Evolutionary conservation across 2,797 vertebrate genomes (phyloP), one percentile per base, ranked within the genome.

Genomic region (Galago senegalensis): DNA sequence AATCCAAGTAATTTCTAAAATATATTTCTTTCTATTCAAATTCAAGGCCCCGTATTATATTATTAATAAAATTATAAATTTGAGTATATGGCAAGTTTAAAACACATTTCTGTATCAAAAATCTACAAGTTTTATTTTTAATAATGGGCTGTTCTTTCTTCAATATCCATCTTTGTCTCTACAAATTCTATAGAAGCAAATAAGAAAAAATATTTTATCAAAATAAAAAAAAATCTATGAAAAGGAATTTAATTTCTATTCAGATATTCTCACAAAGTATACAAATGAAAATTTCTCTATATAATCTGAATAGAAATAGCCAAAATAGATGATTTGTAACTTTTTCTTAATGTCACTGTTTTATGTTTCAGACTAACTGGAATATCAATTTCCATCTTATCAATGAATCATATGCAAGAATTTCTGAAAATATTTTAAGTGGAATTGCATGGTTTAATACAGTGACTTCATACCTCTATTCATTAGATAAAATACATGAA

Each of bases 51-150:
- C 16, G 21, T 29, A 9, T 61, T 90, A 23, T 73, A 61, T 21
- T 89, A 16, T 46, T 84, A 37, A 34, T 94, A 89, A 90, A 80
- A 70, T 84, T n/a, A 61, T 69, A 76, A 83, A 87, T 60, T 49
- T 82, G 6, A 95, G 5, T 29, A 34, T n/a, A 1, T 21, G 81
- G 25, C 82, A 25, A 61, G 80, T 63, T 1, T 76, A 67, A 34
- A 10, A 76, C 0, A 56, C 63, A 84, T 77, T 72, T 91, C 0
- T 4, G 63, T 61, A 34, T 75, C n/a, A 73, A 46, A 21, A 37
- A 69, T 21, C 2, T 40, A 43, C 2, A 46, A 11, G 9, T 75
- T 87, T 90, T 61, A 75, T 67, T 95, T 69, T 92, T 93, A 77
- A 34, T 76, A 70, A 88, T 46, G 14, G 61, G 43, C 1, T 83